These are phyloP conservation scores for Erythrocercus mccallii DNA, from an alignment of 2,113 vertebrate genomes.

Conservation along the genomic window DNA sequence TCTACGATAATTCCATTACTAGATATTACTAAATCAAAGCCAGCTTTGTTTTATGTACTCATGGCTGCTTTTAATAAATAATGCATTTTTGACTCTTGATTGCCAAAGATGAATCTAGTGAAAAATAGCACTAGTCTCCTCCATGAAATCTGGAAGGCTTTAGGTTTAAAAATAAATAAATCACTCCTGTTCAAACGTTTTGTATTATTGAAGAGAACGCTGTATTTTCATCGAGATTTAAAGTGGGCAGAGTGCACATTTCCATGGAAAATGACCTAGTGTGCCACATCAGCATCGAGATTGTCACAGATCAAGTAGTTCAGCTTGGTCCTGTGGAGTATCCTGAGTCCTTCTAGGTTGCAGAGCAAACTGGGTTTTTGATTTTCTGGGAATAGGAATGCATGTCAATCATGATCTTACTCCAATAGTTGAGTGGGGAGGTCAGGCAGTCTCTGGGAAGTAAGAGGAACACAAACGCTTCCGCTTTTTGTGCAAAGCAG, in stretches of 20 bases:
- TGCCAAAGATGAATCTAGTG: neutral
- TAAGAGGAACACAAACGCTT: neutral
- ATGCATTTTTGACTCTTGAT: neutral
- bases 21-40: neutral
- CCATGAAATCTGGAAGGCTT: neutral
- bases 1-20: neutral
- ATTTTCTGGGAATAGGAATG: neutral
- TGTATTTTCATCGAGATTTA: neutral
- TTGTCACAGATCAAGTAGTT: neutral
- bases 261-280: neutral
- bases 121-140: neutral
- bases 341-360: neutral
- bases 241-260: neutral
- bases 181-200: neutral
- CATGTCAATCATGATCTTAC: neutral
- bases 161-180: neutral
- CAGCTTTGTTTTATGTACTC: neutral
- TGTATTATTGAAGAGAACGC: accelerated
- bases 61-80: neutral
- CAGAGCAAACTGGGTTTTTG: neutral
- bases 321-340: neutral
- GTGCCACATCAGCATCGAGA: neutral
- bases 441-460: neutral
- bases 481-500: neutral
- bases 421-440: neutral